Evolutionary conservation across 1,140 invertebrate species (phyloP), one percentile per base, ranked within the genome.

Genomic region (Metaphire vulgaris): DNA sequence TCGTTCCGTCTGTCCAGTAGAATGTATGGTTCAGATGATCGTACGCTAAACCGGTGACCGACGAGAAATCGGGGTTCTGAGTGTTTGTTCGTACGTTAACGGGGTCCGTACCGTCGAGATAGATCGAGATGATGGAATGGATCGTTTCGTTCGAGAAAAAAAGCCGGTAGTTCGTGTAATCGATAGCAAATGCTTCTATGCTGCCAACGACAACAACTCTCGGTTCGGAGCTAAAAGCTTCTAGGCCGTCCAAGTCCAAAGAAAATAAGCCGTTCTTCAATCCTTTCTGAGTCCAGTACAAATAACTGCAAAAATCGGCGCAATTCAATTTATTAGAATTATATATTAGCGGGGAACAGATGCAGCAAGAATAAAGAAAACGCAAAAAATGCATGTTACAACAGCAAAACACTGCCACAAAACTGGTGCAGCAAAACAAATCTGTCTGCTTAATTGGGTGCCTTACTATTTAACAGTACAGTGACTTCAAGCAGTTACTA

Each of bases 1-100:
- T 89, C 28, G 89, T 86, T 0, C 91, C 92, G 82, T 93, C 92
- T 0, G 92, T 93, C 91, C 92, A 93, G 83, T 92, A 93, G 80
- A 93, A 92, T n/a, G 92, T 86, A 0, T 90, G 90, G 81, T 91
- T 90, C 21, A 75, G 75, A 15, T 81, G 74, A 29, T 77, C 78
- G 71, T 75, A 78, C 0, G 79, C 78, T 56, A 83, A 78, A 72
- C 81, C 81, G 30, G 70, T 76, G 21, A 83, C 80, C 0, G 76
- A 41, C 0, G 74, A 30, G 65, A 79, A 83, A 66, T 79, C 76
- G 1, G 78, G 76, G 0, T 66, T 74, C 1, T 92, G 89, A 66
- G n/a, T n/a, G 14, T 87, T 56, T 12, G 41, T 85, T 72, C 92
- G 87, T 33, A 95, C 89, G 82, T 94, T 89, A 1, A 88, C 86